A percentile compares a stretch with the other conserved stretches of the same genome.
Conservation (phyloP, 2,888 invertebrate genomes). For the Dryococelus australis region DNA sequence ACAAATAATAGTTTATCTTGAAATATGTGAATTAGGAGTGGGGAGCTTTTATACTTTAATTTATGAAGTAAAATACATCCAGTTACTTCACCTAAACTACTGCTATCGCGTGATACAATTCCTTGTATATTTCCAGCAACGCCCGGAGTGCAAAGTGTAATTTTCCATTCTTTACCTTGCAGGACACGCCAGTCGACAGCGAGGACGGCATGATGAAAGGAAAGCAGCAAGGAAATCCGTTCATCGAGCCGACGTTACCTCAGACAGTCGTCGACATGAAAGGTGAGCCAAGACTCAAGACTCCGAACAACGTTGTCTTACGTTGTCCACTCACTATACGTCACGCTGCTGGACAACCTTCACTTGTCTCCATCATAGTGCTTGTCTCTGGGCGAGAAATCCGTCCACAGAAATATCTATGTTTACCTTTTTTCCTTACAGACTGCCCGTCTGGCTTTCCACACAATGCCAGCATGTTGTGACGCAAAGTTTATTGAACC, state of each 20-base stretch:
- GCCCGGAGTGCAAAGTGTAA: too few relatives aligned
- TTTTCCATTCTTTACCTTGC: slow-evolving; percentile 45
- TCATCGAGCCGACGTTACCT: slow-evolving; percentile 85
- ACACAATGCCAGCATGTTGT: slow-evolving; percentile 6
- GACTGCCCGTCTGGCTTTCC: neutral
- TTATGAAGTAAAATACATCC: too few relatives aligned
- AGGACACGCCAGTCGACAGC: slow-evolving; percentile 78
- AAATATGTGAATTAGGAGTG: too few relatives aligned
- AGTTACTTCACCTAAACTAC: too few relatives aligned
- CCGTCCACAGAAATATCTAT: neutral
- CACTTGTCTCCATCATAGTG: neutral
- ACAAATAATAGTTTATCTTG: too few relatives aligned
- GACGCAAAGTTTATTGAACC: neutral
- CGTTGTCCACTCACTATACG: neutral
- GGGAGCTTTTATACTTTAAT: too few relatives aligned
- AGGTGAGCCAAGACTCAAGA: slow-evolving; percentile 64
- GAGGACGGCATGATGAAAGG: slow-evolving; percentile 84
- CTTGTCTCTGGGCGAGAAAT: neutral
- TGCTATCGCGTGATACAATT: too few relatives aligned
- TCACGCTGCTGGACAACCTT: neutral
- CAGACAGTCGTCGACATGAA: slow-evolving; percentile 94
- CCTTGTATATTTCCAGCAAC: too few relatives aligned
- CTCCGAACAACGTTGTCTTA: neutral
- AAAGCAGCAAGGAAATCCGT: slow-evolving; percentile 84
- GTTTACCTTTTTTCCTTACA: neutral